Evolutionary conservation across 2,888 invertebrate genomes (phyloP).

Genomic region (Nematopogon swammerdamellus): DNA sequence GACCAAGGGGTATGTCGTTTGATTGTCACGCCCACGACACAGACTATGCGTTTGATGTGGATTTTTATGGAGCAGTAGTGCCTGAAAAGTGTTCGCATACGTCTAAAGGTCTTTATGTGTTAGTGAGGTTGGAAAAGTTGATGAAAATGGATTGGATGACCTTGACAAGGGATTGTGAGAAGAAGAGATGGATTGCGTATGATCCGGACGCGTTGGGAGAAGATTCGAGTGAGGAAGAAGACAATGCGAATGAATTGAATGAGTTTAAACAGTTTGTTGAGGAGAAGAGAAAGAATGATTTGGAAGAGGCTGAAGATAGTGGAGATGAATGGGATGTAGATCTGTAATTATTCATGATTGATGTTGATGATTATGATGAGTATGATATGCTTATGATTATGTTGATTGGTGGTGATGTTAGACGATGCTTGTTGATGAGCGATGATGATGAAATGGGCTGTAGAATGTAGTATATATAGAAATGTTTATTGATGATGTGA

Average conservation of each 20-base stretch:
- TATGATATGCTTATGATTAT: too few species aligned
- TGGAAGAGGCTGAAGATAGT: too few species aligned
- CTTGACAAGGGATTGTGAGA: slow-evolving; percentile 20
- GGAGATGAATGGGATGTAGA: too few species aligned
- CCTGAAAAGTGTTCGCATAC: slow-evolving; percentile 20
- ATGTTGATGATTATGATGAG: too few species aligned
- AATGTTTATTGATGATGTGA: too few species aligned
- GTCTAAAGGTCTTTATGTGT: slow-evolving; percentile 36
- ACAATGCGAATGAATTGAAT: background rate
- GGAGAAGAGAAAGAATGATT: too few species aligned
- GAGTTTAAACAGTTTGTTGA: too few species aligned
- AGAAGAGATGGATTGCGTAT: slow-evolving; percentile 28
- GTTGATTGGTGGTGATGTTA: too few species aligned
- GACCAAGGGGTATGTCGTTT: slow-evolving; percentile 25
- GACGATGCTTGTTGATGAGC: too few species aligned
- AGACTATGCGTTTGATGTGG: slow-evolving; percentile 30
- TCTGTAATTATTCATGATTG: too few species aligned
- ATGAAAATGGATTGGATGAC: slow-evolving; percentile 30
- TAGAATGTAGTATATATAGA: too few species aligned
- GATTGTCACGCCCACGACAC: slow-evolving; percentile 20
- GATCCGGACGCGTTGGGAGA: slow-evolving; percentile 1
- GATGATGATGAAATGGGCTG: too few species aligned
- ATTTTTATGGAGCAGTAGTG: slow-evolving; percentile 34
- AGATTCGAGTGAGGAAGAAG: background rate
- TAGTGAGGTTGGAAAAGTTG: slow-evolving; percentile 26